Conservation (phyloP, 2,888 invertebrate genomes). For the Bellardia bayeri region DNA sequence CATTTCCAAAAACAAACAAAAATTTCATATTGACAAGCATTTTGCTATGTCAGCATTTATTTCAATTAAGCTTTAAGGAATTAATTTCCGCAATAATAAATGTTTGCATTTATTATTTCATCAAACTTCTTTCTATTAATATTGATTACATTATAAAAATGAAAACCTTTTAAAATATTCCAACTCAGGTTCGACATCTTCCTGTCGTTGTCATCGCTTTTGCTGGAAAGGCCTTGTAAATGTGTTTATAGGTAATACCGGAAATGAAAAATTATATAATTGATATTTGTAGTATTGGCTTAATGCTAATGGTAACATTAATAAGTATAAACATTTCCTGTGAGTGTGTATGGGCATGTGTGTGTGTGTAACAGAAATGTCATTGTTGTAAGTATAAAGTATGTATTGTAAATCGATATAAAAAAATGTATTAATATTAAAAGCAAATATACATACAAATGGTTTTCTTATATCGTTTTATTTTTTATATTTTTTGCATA, state of each 20-base stretch:
- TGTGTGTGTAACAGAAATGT: not conserved
- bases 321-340: conserved; percentile 56
- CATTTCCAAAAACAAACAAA: no score
- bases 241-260: conserved; percentile 42
- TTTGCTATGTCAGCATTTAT: conserved; percentile 3
- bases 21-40: not conserved
- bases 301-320: conserved; percentile 30
- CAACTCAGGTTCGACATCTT: not conserved
- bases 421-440: conserved; percentile 66
- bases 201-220: not conserved
- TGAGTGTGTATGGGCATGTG: not conserved
- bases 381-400: not conserved
- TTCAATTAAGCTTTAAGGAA: conserved; percentile 25
- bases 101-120: not conserved
- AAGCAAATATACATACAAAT: conserved; percentile 67
- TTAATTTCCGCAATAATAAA: conserved; percentile 36
- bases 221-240: not conserved
- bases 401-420: conserved; percentile 52
- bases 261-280: conserved; percentile 67
- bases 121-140: conserved; percentile 16
- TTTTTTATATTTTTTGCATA: conserved; percentile 58
- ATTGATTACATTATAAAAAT: conserved; percentile 11
- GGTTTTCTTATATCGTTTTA: conserved; percentile 61
- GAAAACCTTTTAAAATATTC: conserved; percentile 6
- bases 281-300: conserved; percentile 59